These are phyloP conservation scores for Sinhomidia bicolor DNA, from an alignment of 2,888 invertebrate genomes.

Conservation along the genomic window DNA sequence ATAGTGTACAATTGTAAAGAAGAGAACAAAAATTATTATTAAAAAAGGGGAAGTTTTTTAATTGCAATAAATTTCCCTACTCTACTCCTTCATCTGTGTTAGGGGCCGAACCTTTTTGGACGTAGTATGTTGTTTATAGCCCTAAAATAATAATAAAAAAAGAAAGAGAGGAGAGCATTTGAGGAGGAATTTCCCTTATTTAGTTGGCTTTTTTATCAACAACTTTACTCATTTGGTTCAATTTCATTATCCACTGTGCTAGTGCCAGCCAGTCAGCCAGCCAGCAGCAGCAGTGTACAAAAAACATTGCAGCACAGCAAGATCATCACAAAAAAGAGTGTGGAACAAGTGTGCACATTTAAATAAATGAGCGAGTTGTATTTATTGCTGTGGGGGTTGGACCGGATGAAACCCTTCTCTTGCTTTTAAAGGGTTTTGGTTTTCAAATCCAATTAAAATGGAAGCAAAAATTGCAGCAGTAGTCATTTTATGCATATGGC, in stretches of 20 bases:
- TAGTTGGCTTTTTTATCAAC: conserved; percentile 53
- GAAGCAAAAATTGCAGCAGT: conserved; percentile 63
- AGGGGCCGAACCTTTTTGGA: conserved; percentile 70
- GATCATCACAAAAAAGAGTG: conserved; percentile 52
- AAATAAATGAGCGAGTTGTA: conserved; percentile 67
- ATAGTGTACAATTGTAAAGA: not conserved
- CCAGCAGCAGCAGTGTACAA: not conserved
- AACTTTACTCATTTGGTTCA: conserved; percentile 51
- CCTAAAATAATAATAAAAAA: conserved; percentile 50
- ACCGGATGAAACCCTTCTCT: conserved; percentile 65
- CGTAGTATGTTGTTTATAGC: conserved; percentile 71
- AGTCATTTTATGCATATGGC: conserved; percentile 60
- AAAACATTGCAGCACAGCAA: not conserved
- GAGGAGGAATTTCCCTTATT: conserved; percentile 70
- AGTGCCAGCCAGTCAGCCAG: too few relatives aligned
- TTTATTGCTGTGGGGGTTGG: conserved; percentile 68
- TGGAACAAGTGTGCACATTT: conserved; percentile 70
- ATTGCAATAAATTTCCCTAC: conserved; percentile 67
- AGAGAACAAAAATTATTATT: conserved; percentile 65
- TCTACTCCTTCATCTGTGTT: conserved; percentile 61
- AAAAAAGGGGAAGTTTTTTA: conserved; percentile 72
- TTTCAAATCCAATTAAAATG: conserved; percentile 71
- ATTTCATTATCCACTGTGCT: conserved; percentile 58
- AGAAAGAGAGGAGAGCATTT: conserved; percentile 13
- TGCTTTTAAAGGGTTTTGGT: conserved; percentile 53